Conservation (phyloP, 2,113 vertebrate genomes). For the Brachirus orientalis region DNA sequence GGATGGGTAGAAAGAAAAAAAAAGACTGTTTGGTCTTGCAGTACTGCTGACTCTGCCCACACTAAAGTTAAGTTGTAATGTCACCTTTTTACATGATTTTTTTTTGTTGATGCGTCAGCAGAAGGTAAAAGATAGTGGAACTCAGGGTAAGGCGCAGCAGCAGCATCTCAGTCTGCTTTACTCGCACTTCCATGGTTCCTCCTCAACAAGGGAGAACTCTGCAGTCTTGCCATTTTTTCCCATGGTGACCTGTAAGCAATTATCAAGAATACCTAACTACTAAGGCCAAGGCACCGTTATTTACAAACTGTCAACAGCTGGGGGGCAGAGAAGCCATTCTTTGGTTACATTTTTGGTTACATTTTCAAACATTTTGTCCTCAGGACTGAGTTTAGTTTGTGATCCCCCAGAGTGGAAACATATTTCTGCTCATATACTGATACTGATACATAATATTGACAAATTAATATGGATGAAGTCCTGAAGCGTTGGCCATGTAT, state of each 20-base stretch:
- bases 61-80: slow-evolving; percentile 3
- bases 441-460: slow-evolving; percentile 6
- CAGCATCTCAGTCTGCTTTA: slow-evolving; percentile 85
- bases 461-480: slow-evolving; percentile 10
- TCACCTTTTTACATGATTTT: slow-evolving; percentile 5
- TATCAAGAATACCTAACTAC: slow-evolving; percentile 87
- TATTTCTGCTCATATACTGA: slow-evolving; percentile 10
- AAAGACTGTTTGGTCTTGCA: slow-evolving; percentile 22
- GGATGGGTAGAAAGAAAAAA: slow-evolving; percentile 2
- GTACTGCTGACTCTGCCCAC: slow-evolving; percentile 22
- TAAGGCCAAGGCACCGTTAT: slow-evolving; percentile 80
- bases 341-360: slow-evolving; percentile 17
- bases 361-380: slow-evolving; percentile 27
- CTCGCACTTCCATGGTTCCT: slow-evolving; percentile 92
- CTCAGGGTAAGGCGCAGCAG: slow-evolving; percentile 83
- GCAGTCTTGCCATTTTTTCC: slow-evolving; percentile 93
- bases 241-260: slow-evolving; percentile 96
- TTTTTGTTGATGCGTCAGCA: slow-evolving; percentile 50
- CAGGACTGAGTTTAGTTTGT: slow-evolving; percentile 18
- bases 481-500: slow-evolving; percentile 72
- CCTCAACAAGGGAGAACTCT: slow-evolving; percentile 91
- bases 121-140: slow-evolving; percentile 78
- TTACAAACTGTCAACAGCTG: slow-evolving; percentile 59
- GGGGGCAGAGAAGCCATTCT: slow-evolving; percentile 80
- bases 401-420: slow-evolving; percentile 20